phyloP scores from a whole-genome alignment of 2,113 vertebrate species.

The Mungos mungo region DNA sequence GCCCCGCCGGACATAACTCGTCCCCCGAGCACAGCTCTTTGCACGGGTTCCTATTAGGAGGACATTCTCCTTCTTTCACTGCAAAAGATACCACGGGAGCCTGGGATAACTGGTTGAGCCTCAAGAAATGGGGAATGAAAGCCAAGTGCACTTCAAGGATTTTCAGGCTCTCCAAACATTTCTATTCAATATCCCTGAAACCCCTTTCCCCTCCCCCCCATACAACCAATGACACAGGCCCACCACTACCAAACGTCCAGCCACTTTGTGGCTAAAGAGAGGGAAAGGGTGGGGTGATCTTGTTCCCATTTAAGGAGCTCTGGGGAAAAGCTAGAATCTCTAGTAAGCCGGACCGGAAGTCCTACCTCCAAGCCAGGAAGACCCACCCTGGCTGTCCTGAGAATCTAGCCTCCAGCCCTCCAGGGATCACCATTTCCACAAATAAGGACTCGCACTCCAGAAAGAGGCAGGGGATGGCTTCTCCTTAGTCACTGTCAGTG shows the following conservation, averaged over 20 bases:
- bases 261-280: neutral
- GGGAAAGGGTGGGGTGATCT: neutral
- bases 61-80: slow-evolving; percentile 63
- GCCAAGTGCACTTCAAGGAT: neutral
- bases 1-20: neutral
- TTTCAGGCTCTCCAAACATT: neutral
- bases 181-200: neutral
- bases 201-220: neutral
- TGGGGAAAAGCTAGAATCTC: neutral
- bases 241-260: neutral
- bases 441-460: neutral
- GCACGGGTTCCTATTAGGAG: neutral
- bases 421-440: neutral
- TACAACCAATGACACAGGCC: neutral
- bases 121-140: neutral
- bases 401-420: neutral
- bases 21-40: slow-evolving; percentile 17
- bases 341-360: neutral
- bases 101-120: neutral
- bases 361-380: neutral
- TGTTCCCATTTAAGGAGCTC: neutral
- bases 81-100: neutral
- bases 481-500: neutral
- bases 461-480: neutral
- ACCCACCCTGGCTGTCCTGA: neutral